Percentiles rank a stretch among this genome's conserved stretches.
Evolutionary conservation across 2,113 vertebrate genomes (phyloP).

Genomic region (Micromys minutus): DNA sequence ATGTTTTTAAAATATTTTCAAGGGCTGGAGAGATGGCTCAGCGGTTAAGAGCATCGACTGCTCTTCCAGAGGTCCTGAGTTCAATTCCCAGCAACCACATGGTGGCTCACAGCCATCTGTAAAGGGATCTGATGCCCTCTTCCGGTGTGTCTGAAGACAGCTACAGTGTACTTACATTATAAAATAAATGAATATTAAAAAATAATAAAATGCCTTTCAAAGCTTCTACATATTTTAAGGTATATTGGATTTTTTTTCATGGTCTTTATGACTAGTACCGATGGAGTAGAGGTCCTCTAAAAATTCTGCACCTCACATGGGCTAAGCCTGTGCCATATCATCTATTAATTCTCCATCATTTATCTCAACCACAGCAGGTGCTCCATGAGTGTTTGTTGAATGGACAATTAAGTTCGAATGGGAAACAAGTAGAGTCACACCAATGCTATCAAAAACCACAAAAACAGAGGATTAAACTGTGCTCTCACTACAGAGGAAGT

Average conservation of each 20-base stretch:
- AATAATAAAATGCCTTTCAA: not conserved
- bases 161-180: no score
- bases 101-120: no score
- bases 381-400: not conserved
- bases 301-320: fast-evolving
- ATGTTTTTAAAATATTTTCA: not conserved
- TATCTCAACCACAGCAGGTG: not conserved
- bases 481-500: not conserved
- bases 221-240: not conserved
- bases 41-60: no score
- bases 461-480: not conserved
- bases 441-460: not conserved
- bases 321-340: not conserved
- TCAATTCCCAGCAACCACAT: no score
- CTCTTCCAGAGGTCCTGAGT: no score
- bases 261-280: not conserved
- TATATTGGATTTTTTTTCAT: not conserved
- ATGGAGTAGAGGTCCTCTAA: not conserved
- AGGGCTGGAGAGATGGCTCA: no score
- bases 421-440: not conserved
- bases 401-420: not conserved
- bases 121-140: no score
- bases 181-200: no score
- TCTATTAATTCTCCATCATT: no score
- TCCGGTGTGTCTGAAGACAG: no score